phyloP scores from a whole-genome alignment of 2,113 vertebrate genomes.

The Rattus rattus region DNA sequence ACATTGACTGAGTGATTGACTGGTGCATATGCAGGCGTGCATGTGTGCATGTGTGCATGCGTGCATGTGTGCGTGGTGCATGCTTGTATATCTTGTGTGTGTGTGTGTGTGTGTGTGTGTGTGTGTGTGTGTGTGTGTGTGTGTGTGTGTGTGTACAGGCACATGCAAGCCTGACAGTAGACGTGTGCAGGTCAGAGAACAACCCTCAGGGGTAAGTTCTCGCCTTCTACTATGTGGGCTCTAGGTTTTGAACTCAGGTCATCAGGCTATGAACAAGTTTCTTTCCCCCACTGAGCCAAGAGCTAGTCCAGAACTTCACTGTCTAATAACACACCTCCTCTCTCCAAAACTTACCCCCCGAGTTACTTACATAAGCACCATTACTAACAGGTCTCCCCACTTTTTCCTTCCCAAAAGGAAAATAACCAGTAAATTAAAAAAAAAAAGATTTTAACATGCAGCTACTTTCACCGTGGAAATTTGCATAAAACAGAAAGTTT shows the following conservation, averaged over 20 bases:
- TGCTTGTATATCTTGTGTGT: no score
- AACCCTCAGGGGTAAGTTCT: background rate
- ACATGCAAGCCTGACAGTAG: background rate
- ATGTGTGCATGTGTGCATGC: background rate
- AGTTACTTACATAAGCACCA: background rate
- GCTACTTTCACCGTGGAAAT: background rate
- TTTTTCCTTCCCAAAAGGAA: conserved; percentile 14
- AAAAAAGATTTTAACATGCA: background rate
- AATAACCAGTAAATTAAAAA: background rate
- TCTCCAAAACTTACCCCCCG: background rate
- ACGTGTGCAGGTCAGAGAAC: background rate
- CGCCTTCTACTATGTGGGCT: background rate
- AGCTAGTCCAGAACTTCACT: background rate
- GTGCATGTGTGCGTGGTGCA: no score
- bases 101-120: background rate
- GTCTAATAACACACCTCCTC: background rate
- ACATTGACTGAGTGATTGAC: background rate
- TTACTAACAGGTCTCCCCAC: background rate
- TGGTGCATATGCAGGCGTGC: background rate
- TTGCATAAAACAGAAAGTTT: background rate
- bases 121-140: background rate
- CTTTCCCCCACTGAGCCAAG: background rate
- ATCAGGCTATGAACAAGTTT: no score
- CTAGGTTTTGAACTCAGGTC: background rate
- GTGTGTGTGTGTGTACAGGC: background rate